A percentile compares a stretch with the other conserved stretches of the same genome.
phyloP scores from a whole-genome alignment of 2,113 vertebrate species.

The Podarcis raffonei region DNA sequence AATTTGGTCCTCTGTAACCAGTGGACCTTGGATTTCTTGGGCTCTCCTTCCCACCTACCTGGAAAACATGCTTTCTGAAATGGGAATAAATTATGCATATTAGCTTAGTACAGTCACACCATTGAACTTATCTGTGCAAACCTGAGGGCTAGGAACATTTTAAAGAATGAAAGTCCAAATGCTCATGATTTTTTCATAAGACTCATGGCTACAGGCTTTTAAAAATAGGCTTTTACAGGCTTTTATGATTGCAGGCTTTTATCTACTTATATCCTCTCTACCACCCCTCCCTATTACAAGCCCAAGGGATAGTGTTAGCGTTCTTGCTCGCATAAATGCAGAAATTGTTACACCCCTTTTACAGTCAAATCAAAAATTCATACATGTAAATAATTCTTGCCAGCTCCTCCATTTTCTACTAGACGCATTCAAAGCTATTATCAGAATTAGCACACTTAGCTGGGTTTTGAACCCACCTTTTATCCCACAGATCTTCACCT shows the following conservation, averaged over 20 bases:
- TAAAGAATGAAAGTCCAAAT: conserved; percentile 33
- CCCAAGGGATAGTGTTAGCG: conserved; percentile 21
- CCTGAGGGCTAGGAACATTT: conserved; percentile 33
- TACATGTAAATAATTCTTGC: conserved; percentile 28
- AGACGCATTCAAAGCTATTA: conserved; percentile 2
- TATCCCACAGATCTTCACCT: neutral
- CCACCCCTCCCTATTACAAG: neutral
- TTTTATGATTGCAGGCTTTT: conserved; percentile 35
- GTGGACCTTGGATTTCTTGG: neutral
- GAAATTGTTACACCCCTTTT: conserved; percentile 15
- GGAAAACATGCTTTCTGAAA: conserved; percentile 1
- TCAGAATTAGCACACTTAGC: conserved; percentile 4
- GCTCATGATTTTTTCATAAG: conserved; percentile 34
- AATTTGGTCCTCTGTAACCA: neutral
- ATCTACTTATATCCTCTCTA: conserved; percentile 30
- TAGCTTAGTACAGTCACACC: conserved; percentile 8
- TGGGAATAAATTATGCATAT: conserved; percentile 25
- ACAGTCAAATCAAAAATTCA: conserved; percentile 30
- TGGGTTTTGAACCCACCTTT: neutral
- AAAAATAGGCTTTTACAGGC: conserved; percentile 36
- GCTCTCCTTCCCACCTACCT: neutral
- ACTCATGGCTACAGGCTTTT: conserved; percentile 33
- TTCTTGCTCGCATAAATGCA: conserved; percentile 16
- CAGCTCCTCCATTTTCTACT: neutral
- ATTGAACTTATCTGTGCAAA: conserved; percentile 33